Conservation (phyloP, 2,113 vertebrate species). For the Paracanthobrama guichenoti region DNA sequence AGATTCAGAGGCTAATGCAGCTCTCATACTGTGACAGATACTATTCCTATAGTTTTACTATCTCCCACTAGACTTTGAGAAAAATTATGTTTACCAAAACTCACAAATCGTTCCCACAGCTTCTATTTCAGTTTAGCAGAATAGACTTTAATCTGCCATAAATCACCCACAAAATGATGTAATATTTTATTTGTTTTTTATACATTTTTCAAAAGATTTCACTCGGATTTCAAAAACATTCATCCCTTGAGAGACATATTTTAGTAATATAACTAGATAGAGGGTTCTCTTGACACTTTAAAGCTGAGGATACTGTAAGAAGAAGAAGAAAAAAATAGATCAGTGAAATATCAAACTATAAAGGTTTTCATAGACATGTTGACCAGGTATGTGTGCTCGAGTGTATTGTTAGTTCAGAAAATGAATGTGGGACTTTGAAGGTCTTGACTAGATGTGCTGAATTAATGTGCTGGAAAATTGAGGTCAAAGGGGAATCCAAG, state of each 20-base stretch:
- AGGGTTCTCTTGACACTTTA: not conserved
- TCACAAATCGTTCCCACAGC: not conserved
- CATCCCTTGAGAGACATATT: not conserved
- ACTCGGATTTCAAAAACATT: not conserved
- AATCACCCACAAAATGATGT: not conserved
- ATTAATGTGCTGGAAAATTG: constrained; percentile 32
- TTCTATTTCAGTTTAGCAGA: not conserved
- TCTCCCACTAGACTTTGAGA: not conserved
- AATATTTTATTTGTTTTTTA: not conserved
- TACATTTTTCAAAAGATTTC: no score
- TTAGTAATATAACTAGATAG: not conserved
- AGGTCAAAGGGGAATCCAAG: constrained; percentile 21
- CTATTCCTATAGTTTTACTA: not conserved
- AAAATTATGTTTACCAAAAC: not conserved
- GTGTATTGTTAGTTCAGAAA: not conserved
- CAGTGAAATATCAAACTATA: not conserved
- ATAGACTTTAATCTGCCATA: not conserved
- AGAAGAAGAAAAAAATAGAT: not conserved
- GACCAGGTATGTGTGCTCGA: not conserved
- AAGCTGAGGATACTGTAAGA: not conserved
- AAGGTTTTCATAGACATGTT: not conserved
- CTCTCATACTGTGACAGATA: not conserved
- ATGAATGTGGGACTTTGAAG: constrained; percentile 8
- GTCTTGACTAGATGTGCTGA: constrained; percentile 16
- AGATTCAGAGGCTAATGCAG: not conserved